Conservation (phyloP, 2,113 vertebrate genomes). For the Albula glossodonta region DNA sequence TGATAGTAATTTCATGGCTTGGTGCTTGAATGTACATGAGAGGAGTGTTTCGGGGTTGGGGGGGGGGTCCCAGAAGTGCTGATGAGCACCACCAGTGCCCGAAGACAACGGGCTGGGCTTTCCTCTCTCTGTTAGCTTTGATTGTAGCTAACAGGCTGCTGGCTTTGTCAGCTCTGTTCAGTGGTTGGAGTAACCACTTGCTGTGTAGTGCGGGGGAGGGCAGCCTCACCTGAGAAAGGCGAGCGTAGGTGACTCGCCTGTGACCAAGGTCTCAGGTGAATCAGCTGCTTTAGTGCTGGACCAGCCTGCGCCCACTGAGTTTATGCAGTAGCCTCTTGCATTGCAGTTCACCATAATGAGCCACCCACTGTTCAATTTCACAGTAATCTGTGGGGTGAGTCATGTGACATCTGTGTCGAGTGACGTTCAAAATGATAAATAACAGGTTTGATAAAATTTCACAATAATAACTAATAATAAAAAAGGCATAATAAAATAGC, state of each 20-base stretch:
- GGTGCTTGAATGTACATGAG: neutral
- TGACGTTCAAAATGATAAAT: no score
- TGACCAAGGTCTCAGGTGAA: no score
- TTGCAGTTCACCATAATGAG: neutral
- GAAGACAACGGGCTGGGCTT: no score
- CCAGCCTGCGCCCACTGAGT: neutral
- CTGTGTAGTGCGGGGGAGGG: neutral
- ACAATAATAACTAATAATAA: neutral
- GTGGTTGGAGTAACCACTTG: neutral
- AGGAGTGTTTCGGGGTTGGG: neutral
- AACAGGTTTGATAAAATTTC: neutral
- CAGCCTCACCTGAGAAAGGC: no score
- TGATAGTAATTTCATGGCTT: slow-evolving; percentile 24
- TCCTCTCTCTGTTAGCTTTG: neutral
- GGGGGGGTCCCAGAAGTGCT: neutral
- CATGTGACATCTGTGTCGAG: neutral
- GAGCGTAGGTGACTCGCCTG: no score
- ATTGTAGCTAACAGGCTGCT: neutral
- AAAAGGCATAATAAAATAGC: no score
- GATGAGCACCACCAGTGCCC: neutral
- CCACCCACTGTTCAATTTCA: neutral
- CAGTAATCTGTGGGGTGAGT: neutral
- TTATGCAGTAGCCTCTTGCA: neutral
- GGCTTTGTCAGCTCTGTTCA: neutral
- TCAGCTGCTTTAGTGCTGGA: no score